Evolutionary conservation across 2,888 invertebrate genomes (phyloP), one percentile per base, ranked within the genome.

Genomic region (Drosophila eohydei): DNA sequence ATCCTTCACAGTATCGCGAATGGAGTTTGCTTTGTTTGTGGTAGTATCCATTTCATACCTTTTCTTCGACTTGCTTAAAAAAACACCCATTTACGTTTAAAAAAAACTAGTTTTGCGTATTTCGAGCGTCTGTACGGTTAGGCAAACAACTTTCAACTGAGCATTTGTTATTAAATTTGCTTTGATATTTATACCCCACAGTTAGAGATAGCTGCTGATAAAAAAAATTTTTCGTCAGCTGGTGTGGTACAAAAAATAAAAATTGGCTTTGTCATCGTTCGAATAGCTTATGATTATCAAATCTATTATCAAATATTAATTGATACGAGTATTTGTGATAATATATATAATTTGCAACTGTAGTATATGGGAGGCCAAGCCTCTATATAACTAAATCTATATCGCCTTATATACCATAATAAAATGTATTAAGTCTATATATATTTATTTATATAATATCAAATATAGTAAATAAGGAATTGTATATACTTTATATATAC

Each of bases 11-110:
- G 59, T 26, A 0, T 26, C 26, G 16, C n/a, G 11, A 34, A 36
- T 64, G 1, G 36, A 1, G 36, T 59, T 43, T 5, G 57, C n/a
- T 11, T 43, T 59, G 11, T 41, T 8, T 0, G 16, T 61, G 16
- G 26, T 26, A 32, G 65, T 51, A 34, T 71, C 59, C 57, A 87
- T 67, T 26, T 83, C 71, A 50, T 84, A 81, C 61, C 74, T 89
- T 0, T 55, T 38, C 34, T 48, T 78, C 2, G 63, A 30, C 36
- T 77, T 78, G 26, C 75, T 61, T 54, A 3, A 51, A 26, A 0
- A 36, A 9, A 2, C 9, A 44, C 73, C 78, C 76, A 76, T 76
- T 8, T 3, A 26, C 8, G 2, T 26, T n/a, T 11, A 51, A 12
- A 0, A 0, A 50, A 36, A 12, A 41, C n/a, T 21, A 51, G 28